phyloP scores from a whole-genome alignment of 2,797 vertebrate genomes.

The Hafferia zeledoni region DNA sequence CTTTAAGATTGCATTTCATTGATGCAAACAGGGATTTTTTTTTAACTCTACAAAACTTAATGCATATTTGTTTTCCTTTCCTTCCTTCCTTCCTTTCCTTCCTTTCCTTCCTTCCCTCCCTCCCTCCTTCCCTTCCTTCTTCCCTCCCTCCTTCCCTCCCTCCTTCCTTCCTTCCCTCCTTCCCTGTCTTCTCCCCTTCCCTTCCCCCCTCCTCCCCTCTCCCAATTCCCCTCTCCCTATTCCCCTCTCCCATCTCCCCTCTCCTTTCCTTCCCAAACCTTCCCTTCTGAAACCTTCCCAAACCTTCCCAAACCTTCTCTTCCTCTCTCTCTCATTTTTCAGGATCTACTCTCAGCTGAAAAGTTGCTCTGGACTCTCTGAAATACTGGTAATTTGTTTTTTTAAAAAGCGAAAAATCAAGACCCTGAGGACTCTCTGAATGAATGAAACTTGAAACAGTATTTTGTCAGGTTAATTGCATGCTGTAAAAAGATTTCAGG shows the following conservation, averaged over 20 bases:
- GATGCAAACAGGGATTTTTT: background rate
- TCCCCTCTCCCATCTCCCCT: no score
- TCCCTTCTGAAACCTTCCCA: no score
- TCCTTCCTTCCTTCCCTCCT: no score
- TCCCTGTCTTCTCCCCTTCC: background rate
- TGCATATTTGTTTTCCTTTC: background rate
- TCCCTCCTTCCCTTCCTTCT: fast-evolving
- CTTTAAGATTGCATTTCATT: background rate
- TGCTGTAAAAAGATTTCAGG: background rate
- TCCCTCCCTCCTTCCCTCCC: no score
- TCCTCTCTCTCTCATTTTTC: background rate
- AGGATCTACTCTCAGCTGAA: background rate
- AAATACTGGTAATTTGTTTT: background rate
- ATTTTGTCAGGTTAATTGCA: constrained; percentile 46
- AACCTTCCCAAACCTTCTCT: no score
- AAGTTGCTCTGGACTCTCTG: background rate
- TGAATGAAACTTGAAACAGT: constrained; percentile 30
- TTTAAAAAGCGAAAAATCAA: background rate
- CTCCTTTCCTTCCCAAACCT: no score
- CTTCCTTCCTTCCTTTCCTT: no score
- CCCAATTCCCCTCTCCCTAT: no score
- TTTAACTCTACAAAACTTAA: background rate
- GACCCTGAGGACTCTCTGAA: constrained; percentile 41
- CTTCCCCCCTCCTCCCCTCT: no score
- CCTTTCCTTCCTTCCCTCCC: no score